Evolutionary conservation across 2,888 invertebrate genomes (phyloP).

Genomic region (Leptinotarsa juncta): DNA sequence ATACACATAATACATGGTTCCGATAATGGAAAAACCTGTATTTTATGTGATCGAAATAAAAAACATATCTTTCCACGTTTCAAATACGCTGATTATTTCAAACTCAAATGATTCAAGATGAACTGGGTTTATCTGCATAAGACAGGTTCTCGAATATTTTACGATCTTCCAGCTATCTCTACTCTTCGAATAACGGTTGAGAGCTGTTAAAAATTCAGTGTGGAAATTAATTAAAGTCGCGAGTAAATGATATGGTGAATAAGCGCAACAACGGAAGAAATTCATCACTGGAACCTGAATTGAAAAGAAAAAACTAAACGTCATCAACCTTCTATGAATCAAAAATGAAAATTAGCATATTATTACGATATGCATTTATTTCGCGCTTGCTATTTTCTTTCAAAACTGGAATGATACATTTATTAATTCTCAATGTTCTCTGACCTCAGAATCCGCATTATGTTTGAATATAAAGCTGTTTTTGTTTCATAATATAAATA

Average conservation of each 20-base stretch:
- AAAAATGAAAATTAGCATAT: not conserved
- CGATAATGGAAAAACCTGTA: too few relatives aligned
- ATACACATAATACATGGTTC: too few relatives aligned
- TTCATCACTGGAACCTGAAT: constrained; percentile 8
- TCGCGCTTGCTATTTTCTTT: not conserved
- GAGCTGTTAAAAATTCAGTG: constrained; percentile 16
- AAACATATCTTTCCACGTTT: not conserved
- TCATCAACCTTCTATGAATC: constrained; percentile 3
- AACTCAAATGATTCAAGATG: not conserved
- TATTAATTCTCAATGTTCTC: too few relatives aligned
- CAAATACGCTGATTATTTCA: not conserved
- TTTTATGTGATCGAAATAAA: not conserved
- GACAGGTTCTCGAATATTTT: constrained; percentile 11
- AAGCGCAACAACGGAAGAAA: constrained; percentile 13
- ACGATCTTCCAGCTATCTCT: constrained; percentile 3
- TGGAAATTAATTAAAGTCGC: constrained; percentile 11
- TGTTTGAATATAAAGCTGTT: too few relatives aligned
- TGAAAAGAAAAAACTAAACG: not conserved
- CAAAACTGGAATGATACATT: too few relatives aligned
- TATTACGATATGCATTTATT: not conserved
- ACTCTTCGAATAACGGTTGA: constrained; percentile 13
- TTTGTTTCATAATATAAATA: too few relatives aligned
- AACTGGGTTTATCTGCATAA: not conserved
- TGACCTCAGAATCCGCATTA: too few relatives aligned
- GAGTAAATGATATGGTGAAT: constrained; percentile 15